These are phyloP conservation scores for Archips crataeganus DNA, from an alignment of 2,888 invertebrate genomes.

Conservation along the genomic window DNA sequence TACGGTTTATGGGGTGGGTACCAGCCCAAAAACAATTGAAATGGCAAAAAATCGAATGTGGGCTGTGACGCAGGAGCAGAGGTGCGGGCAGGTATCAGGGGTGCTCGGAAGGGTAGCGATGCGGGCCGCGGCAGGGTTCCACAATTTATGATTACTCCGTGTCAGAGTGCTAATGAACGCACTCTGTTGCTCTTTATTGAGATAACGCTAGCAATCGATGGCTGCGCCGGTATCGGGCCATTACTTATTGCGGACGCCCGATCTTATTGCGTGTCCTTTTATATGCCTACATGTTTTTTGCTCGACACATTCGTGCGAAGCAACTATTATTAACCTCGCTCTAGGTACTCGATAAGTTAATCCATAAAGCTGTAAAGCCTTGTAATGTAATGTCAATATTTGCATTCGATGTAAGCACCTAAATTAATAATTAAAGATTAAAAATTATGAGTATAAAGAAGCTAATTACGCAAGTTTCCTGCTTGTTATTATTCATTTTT, in stretches of 20 bases:
- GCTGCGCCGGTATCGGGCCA: constrained; percentile 64
- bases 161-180: constrained; percentile 85
- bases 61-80: constrained; percentile 57
- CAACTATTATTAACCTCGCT: constrained; percentile 72
- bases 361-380: constrained; percentile 64
- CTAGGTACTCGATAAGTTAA: constrained; percentile 67
- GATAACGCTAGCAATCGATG: constrained; percentile 78
- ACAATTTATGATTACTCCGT: constrained; percentile 84
- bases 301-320: constrained; percentile 70
- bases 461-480: constrained; percentile 59
- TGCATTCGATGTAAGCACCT: constrained; percentile 50
- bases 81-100: constrained; percentile 59
- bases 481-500: constrained; percentile 52
- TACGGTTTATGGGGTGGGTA: constrained; percentile 76
- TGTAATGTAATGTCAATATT: constrained; percentile 61
- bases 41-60: constrained; percentile 82
- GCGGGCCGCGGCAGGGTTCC: constrained; percentile 81
- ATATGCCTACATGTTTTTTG: constrained; percentile 64
- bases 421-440: constrained; percentile 51
- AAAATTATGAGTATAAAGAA: constrained; percentile 52
- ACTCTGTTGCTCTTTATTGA: constrained; percentile 85
- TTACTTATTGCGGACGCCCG: constrained; percentile 75
- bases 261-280: constrained; percentile 76
- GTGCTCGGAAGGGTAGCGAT: constrained; percentile 71
- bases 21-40: constrained; percentile 81